Evolutionary conservation across 2,888 invertebrate species (phyloP).

Genomic region (Caenorhabditis wallacei): DNA sequence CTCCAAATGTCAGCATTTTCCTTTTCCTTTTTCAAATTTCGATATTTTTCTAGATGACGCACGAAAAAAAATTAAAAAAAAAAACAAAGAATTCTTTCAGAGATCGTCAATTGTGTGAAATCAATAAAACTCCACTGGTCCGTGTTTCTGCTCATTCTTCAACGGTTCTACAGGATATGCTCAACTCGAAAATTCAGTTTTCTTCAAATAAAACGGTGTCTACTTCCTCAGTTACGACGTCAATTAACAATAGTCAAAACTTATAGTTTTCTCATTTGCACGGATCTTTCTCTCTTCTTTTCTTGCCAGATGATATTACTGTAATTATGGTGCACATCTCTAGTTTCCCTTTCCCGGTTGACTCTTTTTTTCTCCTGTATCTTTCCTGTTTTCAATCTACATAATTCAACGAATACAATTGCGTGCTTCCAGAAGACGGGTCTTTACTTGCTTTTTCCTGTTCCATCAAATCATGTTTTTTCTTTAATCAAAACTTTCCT

Average conservation of each 20-base stretch:
- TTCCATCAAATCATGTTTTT: not conserved
- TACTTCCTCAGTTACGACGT: not conserved
- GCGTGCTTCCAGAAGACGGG: slow-evolving; percentile 16
- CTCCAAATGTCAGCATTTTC: too few species aligned
- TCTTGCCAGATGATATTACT: slow-evolving; percentile 2
- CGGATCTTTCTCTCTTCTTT: slow-evolving; percentile 17
- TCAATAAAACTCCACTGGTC: slow-evolving; percentile 52
- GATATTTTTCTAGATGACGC: too few species aligned
- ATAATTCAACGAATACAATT: slow-evolving; percentile 4
- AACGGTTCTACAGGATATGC: slow-evolving; percentile 36
- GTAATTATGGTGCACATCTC: slow-evolving; percentile 15
- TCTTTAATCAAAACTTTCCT: not conserved
- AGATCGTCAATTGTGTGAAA: slow-evolving; percentile 56
- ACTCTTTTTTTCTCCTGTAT: not conserved
- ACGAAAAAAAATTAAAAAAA: too few species aligned
- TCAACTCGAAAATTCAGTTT: slow-evolving; percentile 51
- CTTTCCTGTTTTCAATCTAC: not conserved
- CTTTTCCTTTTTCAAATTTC: too few species aligned
- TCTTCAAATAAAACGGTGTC: slow-evolving; percentile 9
- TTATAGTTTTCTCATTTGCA: slow-evolving; percentile 14
- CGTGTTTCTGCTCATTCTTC: slow-evolving; percentile 13
- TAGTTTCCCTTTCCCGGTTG: slow-evolving; percentile 10
- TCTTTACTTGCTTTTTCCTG: slow-evolving; percentile 6
- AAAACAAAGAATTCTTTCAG: slow-evolving; percentile 32
- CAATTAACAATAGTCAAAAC: slow-evolving; percentile 3